Conservation (phyloP, 2,888 invertebrate species). For the Chrysina gloriosa region DNA sequence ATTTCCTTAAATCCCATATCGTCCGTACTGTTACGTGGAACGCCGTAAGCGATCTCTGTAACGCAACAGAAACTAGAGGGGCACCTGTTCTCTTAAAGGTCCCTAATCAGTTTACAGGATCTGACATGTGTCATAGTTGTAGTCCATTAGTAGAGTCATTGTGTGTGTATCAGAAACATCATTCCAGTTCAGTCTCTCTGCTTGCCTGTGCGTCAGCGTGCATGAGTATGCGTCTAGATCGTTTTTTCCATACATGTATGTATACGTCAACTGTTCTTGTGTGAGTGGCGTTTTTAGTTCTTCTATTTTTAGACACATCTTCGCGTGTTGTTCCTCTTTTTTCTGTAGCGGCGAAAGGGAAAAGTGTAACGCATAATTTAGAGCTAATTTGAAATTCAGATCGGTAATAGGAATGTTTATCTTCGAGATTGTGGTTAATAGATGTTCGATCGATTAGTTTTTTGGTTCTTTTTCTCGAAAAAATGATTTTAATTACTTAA, state of each 20-base stretch:
- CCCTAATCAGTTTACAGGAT: conserved; percentile 47
- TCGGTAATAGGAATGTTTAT: not conserved
- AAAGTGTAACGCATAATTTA: conserved; percentile 30
- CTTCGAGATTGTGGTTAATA: not conserved
- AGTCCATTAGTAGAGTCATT: conserved; percentile 51
- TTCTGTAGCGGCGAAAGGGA: not conserved
- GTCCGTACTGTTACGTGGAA: not conserved
- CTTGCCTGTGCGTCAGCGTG: not conserved
- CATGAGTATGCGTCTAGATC: not conserved
- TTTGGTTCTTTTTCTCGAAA: not conserved
- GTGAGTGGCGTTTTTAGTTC: conserved; percentile 1
- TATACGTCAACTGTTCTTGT: not conserved
- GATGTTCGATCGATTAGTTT: not conserved
- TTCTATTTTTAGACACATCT: conserved; percentile 34
- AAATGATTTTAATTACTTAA: not conserved
- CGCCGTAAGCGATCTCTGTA: too few relatives aligned
- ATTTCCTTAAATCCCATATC: not conserved
- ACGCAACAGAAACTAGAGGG: too few relatives aligned
- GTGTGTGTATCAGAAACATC: conserved; percentile 43
- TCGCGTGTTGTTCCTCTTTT: not conserved
- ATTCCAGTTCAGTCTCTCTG: conserved; percentile 25
- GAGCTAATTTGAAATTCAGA: conserved; percentile 26
- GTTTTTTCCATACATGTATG: not conserved
- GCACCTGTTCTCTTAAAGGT: conserved; percentile 43
- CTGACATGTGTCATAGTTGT: conserved; percentile 49